phyloP scores from a whole-genome alignment of 2,797 vertebrate species.

The Meriones psammophilus region DNA sequence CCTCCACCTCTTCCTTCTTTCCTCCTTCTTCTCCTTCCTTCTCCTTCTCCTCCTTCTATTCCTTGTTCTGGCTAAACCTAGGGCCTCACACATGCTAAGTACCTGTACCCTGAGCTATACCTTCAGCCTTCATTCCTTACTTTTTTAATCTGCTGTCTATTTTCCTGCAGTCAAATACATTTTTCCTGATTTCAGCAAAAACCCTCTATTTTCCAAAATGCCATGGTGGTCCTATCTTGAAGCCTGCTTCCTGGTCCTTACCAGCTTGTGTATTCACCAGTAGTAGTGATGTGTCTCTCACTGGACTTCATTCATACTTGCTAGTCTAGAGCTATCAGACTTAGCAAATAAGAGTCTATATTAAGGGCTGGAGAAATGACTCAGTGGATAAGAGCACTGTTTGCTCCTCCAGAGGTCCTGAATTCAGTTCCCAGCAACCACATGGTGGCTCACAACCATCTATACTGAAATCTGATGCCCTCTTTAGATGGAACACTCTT shows the following conservation, averaged over 20 bases:
- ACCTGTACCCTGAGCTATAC: background rate
- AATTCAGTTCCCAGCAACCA: too few relatives aligned
- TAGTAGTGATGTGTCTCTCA: background rate
- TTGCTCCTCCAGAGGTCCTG: too few relatives aligned
- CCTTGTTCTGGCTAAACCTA: background rate
- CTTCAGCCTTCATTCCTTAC: background rate
- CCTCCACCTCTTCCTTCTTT: too few relatives aligned
- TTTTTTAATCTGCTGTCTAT: background rate
- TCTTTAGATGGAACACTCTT: too few relatives aligned
- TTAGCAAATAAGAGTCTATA: conserved; percentile 55
- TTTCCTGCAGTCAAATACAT: conserved; percentile 35
- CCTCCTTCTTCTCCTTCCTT: background rate
- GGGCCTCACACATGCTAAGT: background rate
- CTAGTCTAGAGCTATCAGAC: background rate
- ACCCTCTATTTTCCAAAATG: conserved; percentile 5
- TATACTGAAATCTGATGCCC: too few relatives aligned
- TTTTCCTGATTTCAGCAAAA: conserved; percentile 20
- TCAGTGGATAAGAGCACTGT: too few relatives aligned
- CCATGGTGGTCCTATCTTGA: background rate
- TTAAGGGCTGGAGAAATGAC: too few relatives aligned
- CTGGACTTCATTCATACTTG: conserved; percentile 47
- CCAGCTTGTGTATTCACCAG: background rate
- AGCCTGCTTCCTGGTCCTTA: background rate
- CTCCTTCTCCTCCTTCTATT: too few relatives aligned
- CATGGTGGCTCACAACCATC: too few relatives aligned